Percentiles rank a stretch among this genome's conserved stretches.
Conservation (phyloP, 2,888 invertebrate genomes). For the Scaptomyza caliginosa region DNA sequence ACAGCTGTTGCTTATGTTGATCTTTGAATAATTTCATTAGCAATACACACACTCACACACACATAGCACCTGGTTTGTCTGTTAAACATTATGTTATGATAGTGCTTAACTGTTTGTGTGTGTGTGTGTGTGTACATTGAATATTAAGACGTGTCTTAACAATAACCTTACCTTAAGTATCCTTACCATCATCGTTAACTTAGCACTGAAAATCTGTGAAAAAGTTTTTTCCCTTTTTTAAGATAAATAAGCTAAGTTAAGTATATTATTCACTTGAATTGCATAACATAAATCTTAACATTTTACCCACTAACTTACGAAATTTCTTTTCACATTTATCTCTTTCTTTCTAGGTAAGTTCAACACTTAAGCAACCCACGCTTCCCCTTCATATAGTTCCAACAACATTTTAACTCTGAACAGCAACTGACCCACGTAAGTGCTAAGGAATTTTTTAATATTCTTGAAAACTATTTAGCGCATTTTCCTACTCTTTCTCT, state of each 20-base stretch:
- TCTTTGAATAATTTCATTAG: conserved; percentile 42
- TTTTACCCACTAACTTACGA: conserved; percentile 22
- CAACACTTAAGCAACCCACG: neutral
- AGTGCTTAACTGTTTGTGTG: conserved; percentile 12
- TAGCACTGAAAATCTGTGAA: neutral
- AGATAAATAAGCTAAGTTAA: conserved; percentile 14
- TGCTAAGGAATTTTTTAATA: conserved; percentile 60
- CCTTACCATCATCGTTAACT: neutral
- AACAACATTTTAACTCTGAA: neutral
- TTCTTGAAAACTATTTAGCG: conserved; percentile 51
- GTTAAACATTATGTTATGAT: neutral
- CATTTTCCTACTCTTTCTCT: conserved; percentile 10
- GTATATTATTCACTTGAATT: conserved; percentile 22
- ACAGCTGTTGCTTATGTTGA: conserved; percentile 31
- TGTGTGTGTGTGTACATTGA: neutral
- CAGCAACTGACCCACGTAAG: conserved; percentile 38
- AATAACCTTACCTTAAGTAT: neutral
- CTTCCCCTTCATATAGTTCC: neutral
- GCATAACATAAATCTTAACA: conserved; percentile 15
- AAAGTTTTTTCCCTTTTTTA: neutral
- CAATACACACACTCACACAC: neutral
- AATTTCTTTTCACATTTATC: conserved; percentile 10
- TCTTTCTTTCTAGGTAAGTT: conserved; percentile 44
- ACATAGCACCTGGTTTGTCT: neutral
- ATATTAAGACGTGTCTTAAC: neutral